Base-by-base conservation (phyloP, 2,113 vertebrate species). In the Cnemophilus loriae region DNA sequence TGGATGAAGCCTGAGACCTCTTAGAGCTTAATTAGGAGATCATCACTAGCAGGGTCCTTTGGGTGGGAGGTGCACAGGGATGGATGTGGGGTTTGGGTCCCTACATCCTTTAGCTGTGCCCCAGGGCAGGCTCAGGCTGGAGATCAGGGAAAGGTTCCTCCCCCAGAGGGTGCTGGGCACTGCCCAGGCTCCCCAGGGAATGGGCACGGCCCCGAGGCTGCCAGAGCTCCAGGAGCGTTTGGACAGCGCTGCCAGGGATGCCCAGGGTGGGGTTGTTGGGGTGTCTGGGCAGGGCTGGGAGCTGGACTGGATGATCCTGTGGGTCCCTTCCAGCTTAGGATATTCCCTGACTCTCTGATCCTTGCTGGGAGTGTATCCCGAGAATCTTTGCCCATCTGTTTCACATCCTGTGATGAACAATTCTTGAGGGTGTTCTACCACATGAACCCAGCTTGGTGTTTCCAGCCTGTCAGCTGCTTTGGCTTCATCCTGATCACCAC, bases 101-200 rank as follows among this genome's bases (percentile, higher is more conserved):
- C 27, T 75, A 7, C 26, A 4, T 35, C 47, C 24, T 78, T 63
- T 1, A 55, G 20, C 42, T 80, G n/a, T 11, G 57, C 0, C 85
- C n/a, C n/a, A n/a, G 71, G 56, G 28, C 1, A 3, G 24, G 33
- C 0, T n/a, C 0, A 22, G 61, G 70, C 0, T 76, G 78, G 61
- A 1, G 0, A 0, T 18, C 14, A 60, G 70, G 42, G 2, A 1
- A 75, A 69, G 61, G 61, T 4, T 27, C 33, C 42, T 55, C 13
- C 55, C 60, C 70, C 70, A 47, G 17, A 39, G 55, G 63, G 87
- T 60, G 78, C 53, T 68, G 61, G 55, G 78, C 87, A 53, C 46
- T 89, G 87, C 17, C 23, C 78, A 67, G 77, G 87, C 69, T 74
- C 23, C 87, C 87, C 77, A 68, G 78, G 77, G 69, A 44, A 65